A percentile compares a stretch with the other conserved stretches of the same genome.
These are phyloP conservation scores for Aspidoscelis tigris DNA, from an alignment of 2,113 vertebrate genomes.

Conservation along the genomic window DNA sequence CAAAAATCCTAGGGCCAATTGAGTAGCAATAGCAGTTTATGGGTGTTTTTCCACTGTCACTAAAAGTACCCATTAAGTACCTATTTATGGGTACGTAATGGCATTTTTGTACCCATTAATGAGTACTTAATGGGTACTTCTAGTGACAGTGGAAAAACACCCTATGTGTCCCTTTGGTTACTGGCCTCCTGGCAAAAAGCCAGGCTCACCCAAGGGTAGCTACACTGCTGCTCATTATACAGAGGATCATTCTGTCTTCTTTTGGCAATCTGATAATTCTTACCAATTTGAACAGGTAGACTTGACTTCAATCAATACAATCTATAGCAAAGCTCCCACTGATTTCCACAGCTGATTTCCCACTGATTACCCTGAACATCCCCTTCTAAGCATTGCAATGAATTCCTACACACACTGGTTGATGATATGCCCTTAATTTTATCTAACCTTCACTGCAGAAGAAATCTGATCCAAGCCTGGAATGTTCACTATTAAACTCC, in stretches of 20 bases:
- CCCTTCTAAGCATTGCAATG: background rate
- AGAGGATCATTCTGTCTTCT: background rate
- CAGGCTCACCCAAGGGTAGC: too few relatives aligned
- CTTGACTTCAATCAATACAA: background rate
- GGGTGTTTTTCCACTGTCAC: too few relatives aligned
- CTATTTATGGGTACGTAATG: too few relatives aligned
- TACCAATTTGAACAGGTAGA: background rate
- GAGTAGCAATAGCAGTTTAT: too few relatives aligned
- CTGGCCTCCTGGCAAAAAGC: too few relatives aligned
- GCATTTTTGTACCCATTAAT: too few relatives aligned
- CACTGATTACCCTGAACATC: background rate
- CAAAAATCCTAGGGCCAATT: too few relatives aligned
- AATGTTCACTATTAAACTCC: conserved; percentile 55
- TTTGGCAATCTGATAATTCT: background rate
- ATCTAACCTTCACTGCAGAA: conserved; percentile 48
- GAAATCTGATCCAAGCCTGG: conserved; percentile 38
- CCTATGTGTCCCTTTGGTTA: too few relatives aligned
- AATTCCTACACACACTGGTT: conserved; percentile 1
- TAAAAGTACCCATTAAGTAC: too few relatives aligned
- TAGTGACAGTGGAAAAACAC: too few relatives aligned
- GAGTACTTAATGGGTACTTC: too few relatives aligned
- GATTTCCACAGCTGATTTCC: background rate
- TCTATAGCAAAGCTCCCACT: background rate
- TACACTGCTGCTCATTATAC: too few relatives aligned
- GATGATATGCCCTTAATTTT: conserved; percentile 54